Evolutionary conservation across 2,888 invertebrate species (phyloP).

Genomic region (Lordiphosa andalusiaca): DNA sequence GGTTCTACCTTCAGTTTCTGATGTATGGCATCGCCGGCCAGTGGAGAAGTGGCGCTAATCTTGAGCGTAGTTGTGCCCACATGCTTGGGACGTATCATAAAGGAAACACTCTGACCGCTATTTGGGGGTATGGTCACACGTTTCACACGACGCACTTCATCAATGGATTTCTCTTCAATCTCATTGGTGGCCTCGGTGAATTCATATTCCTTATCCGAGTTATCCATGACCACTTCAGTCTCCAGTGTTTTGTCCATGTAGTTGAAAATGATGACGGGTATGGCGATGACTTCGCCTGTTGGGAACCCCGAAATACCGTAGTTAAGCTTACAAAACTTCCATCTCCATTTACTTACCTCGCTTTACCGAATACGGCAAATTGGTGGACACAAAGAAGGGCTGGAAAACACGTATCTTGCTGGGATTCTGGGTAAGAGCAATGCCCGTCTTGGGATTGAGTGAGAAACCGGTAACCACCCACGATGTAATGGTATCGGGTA

Average conservation of each 20-base stretch:
- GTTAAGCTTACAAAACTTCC: rapidly evolving
- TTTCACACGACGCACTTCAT: slow-evolving; percentile 74
- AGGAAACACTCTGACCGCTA: slow-evolving; percentile 88
- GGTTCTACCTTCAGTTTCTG: slow-evolving; percentile 88
- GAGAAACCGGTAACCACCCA: slow-evolving; percentile 93
- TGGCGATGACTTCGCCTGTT: slow-evolving; percentile 91
- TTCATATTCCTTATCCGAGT: slow-evolving; percentile 88
- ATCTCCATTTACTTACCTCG: slow-evolving; percentile 85
- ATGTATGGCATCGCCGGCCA: slow-evolving; percentile 90
- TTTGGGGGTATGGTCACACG: slow-evolving; percentile 85
- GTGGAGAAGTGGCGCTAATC: slow-evolving; percentile 86
- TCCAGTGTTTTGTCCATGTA: slow-evolving; percentile 89
- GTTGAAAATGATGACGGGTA: slow-evolving; percentile 94
- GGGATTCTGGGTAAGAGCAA: slow-evolving; percentile 87
- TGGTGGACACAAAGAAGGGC: slow-evolving; percentile 91
- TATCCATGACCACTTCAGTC: slow-evolving; percentile 92
- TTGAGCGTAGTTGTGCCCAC: slow-evolving; percentile 88
- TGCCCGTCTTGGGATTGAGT: slow-evolving; percentile 86
- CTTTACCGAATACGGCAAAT: slow-evolving; percentile 93
- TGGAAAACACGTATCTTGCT: slow-evolving; percentile 88
- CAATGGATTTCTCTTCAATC: slow-evolving; percentile 85
- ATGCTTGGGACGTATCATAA: slow-evolving; percentile 89
- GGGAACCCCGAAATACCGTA: too few relatives aligned
- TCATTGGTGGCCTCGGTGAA: slow-evolving; percentile 90
- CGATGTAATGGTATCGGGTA: slow-evolving; percentile 91